Evolutionary conservation across 1,140 invertebrate species (phyloP).

Genomic region (Diabrotica virgifera): DNA sequence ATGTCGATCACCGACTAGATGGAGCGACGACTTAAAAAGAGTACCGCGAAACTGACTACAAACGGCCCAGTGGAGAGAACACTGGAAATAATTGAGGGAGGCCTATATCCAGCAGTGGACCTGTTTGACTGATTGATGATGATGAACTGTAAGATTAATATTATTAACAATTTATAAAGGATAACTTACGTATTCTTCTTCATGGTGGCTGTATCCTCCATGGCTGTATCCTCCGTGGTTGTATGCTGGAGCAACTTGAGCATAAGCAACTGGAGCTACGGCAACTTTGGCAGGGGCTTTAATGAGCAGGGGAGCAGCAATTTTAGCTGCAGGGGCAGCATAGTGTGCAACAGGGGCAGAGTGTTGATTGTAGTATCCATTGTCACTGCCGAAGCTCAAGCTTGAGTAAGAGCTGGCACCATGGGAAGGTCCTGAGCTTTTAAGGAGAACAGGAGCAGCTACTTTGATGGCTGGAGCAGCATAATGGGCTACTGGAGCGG

Average conservation of each 20-base stretch:
- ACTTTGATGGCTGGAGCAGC: constrained; percentile 28
- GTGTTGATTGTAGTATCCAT: constrained; percentile 13
- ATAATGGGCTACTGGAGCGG: constrained; percentile 31
- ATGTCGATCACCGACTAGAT: too few species aligned
- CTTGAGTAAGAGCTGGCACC: constrained; percentile 13
- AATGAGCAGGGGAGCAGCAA: neutral
- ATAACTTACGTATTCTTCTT: constrained; percentile 27
- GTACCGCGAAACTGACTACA: too few species aligned
- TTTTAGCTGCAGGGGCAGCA: constrained; percentile 20
- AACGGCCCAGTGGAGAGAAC: too few species aligned
- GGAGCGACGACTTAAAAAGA: too few species aligned
- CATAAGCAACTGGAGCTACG: constrained; percentile 5
- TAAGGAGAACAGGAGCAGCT: constrained; percentile 21
- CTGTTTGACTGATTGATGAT: too few species aligned
- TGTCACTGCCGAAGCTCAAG: neutral
- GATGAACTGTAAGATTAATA: too few species aligned
- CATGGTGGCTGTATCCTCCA: neutral
- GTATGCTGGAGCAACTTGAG: constrained; percentile 37
- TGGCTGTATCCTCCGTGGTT: constrained; percentile 31
- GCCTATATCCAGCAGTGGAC: too few species aligned
- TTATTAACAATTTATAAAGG: too few species aligned
- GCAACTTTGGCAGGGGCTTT: constrained; percentile 12
- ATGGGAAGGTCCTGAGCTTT: constrained; percentile 34
- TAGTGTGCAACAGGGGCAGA: constrained; percentile 18
- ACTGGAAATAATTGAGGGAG: too few species aligned